Percentiles rank a stretch among this genome's conserved stretches.
phyloP scores from a whole-genome alignment of 2,888 invertebrate genomes.

The Eristalinus sepulchralis region DNA sequence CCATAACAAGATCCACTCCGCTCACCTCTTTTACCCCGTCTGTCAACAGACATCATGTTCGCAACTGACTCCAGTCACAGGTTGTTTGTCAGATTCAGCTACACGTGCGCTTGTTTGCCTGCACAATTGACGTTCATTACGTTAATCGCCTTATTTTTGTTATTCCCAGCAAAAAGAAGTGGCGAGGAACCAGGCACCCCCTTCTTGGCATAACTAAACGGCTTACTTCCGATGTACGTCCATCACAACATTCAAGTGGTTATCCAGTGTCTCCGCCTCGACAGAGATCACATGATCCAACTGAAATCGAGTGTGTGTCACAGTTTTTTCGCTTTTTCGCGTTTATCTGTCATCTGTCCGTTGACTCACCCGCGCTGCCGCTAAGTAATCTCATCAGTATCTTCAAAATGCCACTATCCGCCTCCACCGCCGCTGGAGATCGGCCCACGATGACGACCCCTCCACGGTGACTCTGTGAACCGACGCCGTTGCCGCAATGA shows the following conservation, averaged over 20 bases:
- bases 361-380: conserved; percentile 50
- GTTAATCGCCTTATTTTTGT: not conserved
- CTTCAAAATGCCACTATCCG: conserved; percentile 23
- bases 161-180: not conserved
- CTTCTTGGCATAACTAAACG: not conserved
- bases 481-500: conserved; percentile 40
- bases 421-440: not conserved
- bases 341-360: conserved; percentile 12
- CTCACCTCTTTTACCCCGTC: not conserved
- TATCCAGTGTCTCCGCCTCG: not conserved
- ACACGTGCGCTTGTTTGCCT: not conserved
- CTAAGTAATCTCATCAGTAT: conserved; percentile 34
- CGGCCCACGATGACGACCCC: not conserved
- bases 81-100: not conserved
- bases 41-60: not conserved
- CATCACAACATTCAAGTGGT: not conserved
- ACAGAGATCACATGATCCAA: conserved; percentile 34
- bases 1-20: not conserved
- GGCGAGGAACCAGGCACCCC: not conserved
- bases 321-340: conserved; percentile 2
- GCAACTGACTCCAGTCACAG: not conserved
- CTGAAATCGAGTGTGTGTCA: conserved; percentile 47
- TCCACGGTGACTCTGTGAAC: conserved; percentile 27
- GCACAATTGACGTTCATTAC: not conserved
- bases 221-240: not conserved